Evolutionary conservation across 2,797 vertebrate genomes (phyloP), one percentile per base, ranked within the genome.

Genomic region (Protonibea diacanthus): DNA sequence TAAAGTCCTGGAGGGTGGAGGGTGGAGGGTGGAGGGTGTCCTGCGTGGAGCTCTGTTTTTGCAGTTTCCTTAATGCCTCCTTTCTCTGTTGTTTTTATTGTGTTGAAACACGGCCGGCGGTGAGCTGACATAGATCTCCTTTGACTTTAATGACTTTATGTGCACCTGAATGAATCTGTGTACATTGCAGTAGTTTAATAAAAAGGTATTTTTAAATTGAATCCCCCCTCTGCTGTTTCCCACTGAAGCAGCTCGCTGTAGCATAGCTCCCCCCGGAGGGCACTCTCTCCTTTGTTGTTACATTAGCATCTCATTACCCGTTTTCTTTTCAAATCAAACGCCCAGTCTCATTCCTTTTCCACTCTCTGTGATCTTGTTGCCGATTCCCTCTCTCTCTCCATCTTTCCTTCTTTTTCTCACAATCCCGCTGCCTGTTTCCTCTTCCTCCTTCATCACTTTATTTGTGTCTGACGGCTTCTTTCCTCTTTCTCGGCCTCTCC

Each of bases 291-390:
- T 92, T 91, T 91, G 89, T 93, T 93, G 83, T 90, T 89, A 92
- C 83, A 93, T 92, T 91, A 91, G 81, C 92, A 93, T 92, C 88
- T 93, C 89, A 93, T 94, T 93, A 92, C 62, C 71, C 80, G 51
- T 85, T 91, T 38, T 90, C 59, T 86, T 87, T 88, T 86, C 78
- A 71, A 83, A 82, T 82, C 78, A 79, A 80, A 85, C 11, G 27
- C 80, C 66, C 72, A 12, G 63, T 83, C 64, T 80, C 69, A 73
- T 87, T 74, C 77, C 47, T 57, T n/a, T 76, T 71, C 53, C 77
- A 72, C 66, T 83, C 80, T 49, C 33, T 84, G 48, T 76, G 68
- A 87, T 90, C 75, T 60, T 69, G 63, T 69, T 70, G 72, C 76
- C 33, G 60, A 79, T 73, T 69, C 68, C 14, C 21, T 58, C 59